Evolutionary conservation across 2,888 invertebrate species (phyloP).

Genomic region (Dioctria linearis): DNA sequence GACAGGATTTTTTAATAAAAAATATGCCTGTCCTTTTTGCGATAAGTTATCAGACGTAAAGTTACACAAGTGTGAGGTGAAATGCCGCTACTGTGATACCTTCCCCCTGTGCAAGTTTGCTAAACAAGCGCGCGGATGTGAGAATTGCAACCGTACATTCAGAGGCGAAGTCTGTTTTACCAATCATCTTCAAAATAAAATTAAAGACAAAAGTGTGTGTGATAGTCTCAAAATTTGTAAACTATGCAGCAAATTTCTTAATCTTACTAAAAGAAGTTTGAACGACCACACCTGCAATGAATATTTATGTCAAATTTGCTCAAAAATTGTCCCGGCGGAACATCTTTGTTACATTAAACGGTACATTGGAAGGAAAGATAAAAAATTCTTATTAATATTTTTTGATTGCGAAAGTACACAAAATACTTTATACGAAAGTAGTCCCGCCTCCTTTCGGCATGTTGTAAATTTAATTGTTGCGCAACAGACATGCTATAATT

Average conservation of each 20-base stretch:
- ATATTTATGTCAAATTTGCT: conserved; percentile 14
- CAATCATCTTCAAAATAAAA: conserved; percentile 21
- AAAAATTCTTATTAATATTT: too few relatives aligned
- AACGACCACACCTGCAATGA: too few relatives aligned
- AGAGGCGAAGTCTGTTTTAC: background rate
- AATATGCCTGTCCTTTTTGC: background rate
- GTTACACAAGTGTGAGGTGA: background rate
- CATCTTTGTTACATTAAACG: conserved; percentile 17
- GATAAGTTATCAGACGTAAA: conserved; percentile 3
- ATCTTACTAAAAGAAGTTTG: conserved; percentile 28
- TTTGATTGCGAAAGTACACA: too few relatives aligned
- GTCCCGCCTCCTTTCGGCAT: too few relatives aligned
- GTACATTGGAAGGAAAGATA: too few relatives aligned
- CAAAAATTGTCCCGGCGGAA: conserved; percentile 18
- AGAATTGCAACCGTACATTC: background rate
- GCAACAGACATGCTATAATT: too few relatives aligned
- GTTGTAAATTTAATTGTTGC: too few relatives aligned
- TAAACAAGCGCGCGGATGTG: background rate
- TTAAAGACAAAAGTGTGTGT: conserved; percentile 22
- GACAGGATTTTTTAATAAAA: conserved; percentile 6
- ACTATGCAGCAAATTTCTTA: background rate
- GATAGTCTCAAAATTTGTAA: conserved; percentile 23
- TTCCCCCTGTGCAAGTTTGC: background rate
- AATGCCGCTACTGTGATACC: background rate
- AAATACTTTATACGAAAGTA: too few relatives aligned